A percentile compares a stretch with the other conserved stretches of the same genome.
phyloP scores from a whole-genome alignment of 2,888 invertebrate genomes.

The Hemaris fuciformis region DNA sequence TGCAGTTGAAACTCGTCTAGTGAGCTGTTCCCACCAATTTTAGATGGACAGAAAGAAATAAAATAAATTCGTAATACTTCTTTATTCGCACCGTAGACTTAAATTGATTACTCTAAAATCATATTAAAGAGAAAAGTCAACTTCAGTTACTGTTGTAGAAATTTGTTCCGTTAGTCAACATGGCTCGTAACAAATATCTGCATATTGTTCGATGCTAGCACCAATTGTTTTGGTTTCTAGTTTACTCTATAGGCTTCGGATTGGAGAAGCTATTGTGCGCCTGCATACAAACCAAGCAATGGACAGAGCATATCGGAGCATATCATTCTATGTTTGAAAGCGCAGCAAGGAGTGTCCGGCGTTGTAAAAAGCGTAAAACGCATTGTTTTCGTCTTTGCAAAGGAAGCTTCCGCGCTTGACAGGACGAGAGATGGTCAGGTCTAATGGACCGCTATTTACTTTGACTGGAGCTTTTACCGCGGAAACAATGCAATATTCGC shows the following conservation, averaged over 20 bases:
- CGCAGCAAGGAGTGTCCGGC: constrained; percentile 55
- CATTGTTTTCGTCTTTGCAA: constrained; percentile 64
- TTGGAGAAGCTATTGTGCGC: constrained; percentile 45
- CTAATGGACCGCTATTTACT: constrained; percentile 69
- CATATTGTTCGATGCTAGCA: constrained; percentile 19
- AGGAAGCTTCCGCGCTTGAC: constrained; percentile 61
- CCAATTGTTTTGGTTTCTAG: constrained; percentile 32
- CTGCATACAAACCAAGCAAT: constrained; percentile 41
- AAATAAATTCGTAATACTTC: no score
- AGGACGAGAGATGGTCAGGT: constrained; percentile 45
- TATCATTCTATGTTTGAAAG: constrained; percentile 63
- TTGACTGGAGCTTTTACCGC: constrained; percentile 50
- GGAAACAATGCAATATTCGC: constrained; percentile 33
- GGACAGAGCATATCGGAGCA: constrained; percentile 53
- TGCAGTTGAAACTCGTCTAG: no score
- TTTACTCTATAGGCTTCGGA: constrained; percentile 26
- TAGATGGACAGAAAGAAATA: no score
- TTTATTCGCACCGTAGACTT: no score
- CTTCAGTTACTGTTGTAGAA: neutral
- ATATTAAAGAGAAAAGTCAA: neutral
- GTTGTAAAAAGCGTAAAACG: constrained; percentile 67
- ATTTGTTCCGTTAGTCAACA: constrained; percentile 15
- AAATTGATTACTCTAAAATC: no score
- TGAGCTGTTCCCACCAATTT: no score
- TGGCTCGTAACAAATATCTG: constrained; percentile 18